Evolutionary conservation across 2,888 invertebrate species (phyloP).

Genomic region (Mythimna pallens): DNA sequence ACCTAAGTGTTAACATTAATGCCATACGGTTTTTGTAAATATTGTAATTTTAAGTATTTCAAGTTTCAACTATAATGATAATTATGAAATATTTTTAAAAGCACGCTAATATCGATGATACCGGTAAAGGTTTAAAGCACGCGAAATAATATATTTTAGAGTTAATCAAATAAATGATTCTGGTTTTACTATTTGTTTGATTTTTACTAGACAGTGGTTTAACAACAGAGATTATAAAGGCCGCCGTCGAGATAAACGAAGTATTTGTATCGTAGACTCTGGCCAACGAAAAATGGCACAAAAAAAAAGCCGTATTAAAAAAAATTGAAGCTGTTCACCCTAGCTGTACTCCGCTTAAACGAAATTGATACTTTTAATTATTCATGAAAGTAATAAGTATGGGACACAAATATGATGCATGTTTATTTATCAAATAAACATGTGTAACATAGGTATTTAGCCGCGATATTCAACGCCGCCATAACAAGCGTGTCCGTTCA

Average conservation of each 20-base stretch:
- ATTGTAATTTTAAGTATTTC: slow-evolving; percentile 64
- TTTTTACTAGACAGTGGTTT: slow-evolving; percentile 3
- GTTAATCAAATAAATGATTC: slow-evolving; percentile 67
- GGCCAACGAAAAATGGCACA: no score
- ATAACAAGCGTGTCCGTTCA: no score
- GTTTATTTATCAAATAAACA: no score
- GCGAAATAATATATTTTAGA: slow-evolving; percentile 60
- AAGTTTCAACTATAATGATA: slow-evolving; percentile 53
- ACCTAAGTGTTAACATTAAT: slow-evolving; percentile 66
- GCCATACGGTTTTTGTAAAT: slow-evolving; percentile 65
- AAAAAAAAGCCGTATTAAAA: no score
- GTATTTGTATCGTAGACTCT: background rate
- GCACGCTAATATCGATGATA: slow-evolving; percentile 44
- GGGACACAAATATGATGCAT: no score
- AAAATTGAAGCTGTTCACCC: no score
- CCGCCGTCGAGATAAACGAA: background rate
- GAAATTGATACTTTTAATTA: no score
- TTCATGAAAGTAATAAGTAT: no score
- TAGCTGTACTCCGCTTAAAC: no score
- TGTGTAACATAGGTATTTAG: no score
- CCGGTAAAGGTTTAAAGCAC: slow-evolving; percentile 52
- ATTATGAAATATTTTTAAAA: slow-evolving; percentile 61
- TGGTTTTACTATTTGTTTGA: slow-evolving; percentile 52
- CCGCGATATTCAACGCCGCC: no score
- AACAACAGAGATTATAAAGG: background rate